phyloP scores from a whole-genome alignment of 2,888 invertebrate genomes.

The Lydus trimaculatus region DNA sequence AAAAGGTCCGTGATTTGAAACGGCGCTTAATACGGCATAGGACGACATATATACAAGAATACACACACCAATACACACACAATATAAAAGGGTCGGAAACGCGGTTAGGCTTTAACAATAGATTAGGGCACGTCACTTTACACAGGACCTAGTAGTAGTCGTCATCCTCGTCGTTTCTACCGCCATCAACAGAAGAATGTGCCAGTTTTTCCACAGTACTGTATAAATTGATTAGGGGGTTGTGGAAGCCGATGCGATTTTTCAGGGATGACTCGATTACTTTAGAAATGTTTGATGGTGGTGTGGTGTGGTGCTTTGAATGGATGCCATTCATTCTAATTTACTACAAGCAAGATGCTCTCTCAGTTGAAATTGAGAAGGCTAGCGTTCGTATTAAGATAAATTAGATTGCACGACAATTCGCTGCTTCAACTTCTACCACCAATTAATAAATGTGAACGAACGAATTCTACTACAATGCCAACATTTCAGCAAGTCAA shows the following conservation, averaged over 20 bases:
- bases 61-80: constrained; percentile 28
- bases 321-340: constrained; percentile 49
- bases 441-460: constrained; percentile 40
- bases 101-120: constrained; percentile 43
- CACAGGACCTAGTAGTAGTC: constrained; percentile 7
- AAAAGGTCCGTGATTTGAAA: constrained; percentile 40
- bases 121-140: constrained; percentile 44
- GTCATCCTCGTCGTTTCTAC: constrained; percentile 27
- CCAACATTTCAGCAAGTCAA: constrained; percentile 7
- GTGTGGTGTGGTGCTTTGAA: constrained; percentile 32
- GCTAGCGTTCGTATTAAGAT: constrained; percentile 44
- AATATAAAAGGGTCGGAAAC: constrained; percentile 40
- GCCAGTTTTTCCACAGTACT: constrained; percentile 39
- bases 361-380: constrained; percentile 39
- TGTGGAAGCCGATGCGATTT: constrained; percentile 46
- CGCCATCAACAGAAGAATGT: constrained; percentile 40
- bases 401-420: constrained; percentile 37
- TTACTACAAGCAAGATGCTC: constrained; percentile 42
- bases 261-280: constrained; percentile 51
- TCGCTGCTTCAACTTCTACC: constrained; percentile 15
- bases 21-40: constrained; percentile 35
- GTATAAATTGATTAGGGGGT: constrained; percentile 50
- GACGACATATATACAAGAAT: constrained; percentile 18
- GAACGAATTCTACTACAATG: background rate
- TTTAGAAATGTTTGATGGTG: constrained; percentile 32